Conservation (phyloP, 2,113 vertebrate species). For the Agapornis roseicollis region DNA sequence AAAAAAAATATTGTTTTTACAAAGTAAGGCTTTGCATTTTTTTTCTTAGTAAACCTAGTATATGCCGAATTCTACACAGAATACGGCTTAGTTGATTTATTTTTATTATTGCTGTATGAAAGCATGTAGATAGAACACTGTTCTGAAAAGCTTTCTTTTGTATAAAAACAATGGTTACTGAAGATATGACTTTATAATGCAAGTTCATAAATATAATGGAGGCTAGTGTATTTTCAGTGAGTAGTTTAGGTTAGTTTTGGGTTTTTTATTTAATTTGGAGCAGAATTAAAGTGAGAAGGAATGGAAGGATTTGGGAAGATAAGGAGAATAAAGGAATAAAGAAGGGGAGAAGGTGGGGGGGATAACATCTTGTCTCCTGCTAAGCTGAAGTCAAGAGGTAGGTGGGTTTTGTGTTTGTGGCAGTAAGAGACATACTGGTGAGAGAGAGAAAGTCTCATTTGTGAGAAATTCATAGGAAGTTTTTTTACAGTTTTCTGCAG, state of each 20-base stretch:
- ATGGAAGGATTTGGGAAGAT: not conserved
- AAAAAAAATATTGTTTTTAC: not conserved
- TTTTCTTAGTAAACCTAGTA: not conserved
- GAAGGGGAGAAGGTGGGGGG: not conserved
- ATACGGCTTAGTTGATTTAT: not conserved
- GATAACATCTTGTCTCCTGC: not conserved
- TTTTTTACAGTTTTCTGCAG: not conserved
- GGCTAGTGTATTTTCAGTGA: not conserved
- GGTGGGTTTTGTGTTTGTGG: not conserved
- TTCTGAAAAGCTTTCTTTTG: not conserved
- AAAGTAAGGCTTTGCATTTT: not conserved
- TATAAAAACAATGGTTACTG: not conserved
- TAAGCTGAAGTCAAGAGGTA: not conserved
- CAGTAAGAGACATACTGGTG: not conserved
- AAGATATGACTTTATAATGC: not conserved
- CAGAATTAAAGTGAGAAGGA: not conserved
- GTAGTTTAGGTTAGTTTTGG: not conserved
- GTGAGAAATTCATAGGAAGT: not conserved
- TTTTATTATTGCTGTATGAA: not conserved
- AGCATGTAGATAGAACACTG: not conserved
- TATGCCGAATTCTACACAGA: not conserved
- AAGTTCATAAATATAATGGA: not conserved
- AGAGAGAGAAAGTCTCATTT: not conserved
- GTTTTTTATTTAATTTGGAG: not conserved
- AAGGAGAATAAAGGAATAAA: not conserved